Conservation (phyloP, 2,797 vertebrate species). For the Platalea minor region DNA sequence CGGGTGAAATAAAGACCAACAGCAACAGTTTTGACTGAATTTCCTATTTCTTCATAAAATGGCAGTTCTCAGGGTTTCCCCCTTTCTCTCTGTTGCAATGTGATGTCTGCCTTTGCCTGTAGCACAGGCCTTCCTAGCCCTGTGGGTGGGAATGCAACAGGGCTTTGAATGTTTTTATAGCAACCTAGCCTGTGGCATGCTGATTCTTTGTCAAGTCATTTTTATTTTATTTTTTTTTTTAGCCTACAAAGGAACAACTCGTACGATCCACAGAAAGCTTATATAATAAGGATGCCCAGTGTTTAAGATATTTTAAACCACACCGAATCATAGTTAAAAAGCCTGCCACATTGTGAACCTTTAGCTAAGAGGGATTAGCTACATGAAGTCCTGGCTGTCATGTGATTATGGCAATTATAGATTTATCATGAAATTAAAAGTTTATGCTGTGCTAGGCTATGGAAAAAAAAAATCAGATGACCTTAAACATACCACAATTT, state of each 20-base stretch:
- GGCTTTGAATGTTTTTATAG: constrained; percentile 80
- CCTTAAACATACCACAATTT: constrained; percentile 34
- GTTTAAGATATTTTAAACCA: constrained; percentile 63
- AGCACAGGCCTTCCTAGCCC: constrained; percentile 9
- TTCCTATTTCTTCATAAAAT: constrained; percentile 55
- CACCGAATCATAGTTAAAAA: constrained; percentile 44
- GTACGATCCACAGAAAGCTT: constrained; percentile 39
- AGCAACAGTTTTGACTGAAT: neutral
- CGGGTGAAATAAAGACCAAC: neutral
- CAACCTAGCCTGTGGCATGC: constrained; percentile 72
- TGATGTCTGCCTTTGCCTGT: constrained; percentile 37
- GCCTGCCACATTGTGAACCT: constrained; percentile 55
- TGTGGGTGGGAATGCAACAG: constrained; percentile 56
- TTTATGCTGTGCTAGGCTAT: constrained; percentile 54
- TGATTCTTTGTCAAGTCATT: constrained; percentile 71
- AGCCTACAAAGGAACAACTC: constrained; percentile 39
- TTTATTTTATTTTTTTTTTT: constrained; percentile 37
- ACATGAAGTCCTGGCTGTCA: constrained; percentile 70
- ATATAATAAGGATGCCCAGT: constrained; percentile 51
- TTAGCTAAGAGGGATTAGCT: constrained; percentile 68
- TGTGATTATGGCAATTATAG: constrained; percentile 75
- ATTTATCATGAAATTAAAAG: constrained; percentile 67
- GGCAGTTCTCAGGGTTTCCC: constrained; percentile 26
- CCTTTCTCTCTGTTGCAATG: constrained; percentile 19
- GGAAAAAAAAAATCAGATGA: constrained; percentile 56